Evolutionary conservation across 2,888 invertebrate species (phyloP).

Genomic region (Ceriagrion tenellum): DNA sequence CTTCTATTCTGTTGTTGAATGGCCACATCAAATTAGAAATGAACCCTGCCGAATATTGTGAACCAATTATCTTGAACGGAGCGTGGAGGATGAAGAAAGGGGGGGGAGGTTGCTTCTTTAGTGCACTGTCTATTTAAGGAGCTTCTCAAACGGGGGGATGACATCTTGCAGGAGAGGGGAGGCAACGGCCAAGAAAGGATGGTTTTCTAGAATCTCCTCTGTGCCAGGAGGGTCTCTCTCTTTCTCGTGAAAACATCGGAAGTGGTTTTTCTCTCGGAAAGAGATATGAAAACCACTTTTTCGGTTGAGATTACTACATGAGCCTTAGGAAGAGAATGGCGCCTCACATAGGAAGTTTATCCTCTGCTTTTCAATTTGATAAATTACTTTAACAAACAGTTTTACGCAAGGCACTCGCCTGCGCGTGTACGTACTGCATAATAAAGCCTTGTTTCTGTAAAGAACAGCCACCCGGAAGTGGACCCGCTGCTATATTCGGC

Average conservation of each 20-base stretch:
- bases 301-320: background rate
- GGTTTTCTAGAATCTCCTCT: background rate
- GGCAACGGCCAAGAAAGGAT: background rate
- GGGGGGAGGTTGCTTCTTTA: background rate
- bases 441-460: no score
- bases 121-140: conserved; percentile 17
- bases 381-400: no score
- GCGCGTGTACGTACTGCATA: no score
- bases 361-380: no score
- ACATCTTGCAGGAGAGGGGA: background rate
- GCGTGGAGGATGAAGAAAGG: background rate
- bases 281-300: background rate
- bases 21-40: background rate
- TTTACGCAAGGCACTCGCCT: no score
- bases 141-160: background rate
- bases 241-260: background rate
- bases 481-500: no score
- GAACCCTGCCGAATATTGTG: background rate
- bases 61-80: background rate
- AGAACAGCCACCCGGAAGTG: no score
- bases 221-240: background rate
- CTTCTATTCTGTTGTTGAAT: background rate
- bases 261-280: background rate
- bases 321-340: no score
- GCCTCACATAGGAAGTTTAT: no score